Conservation (phyloP, 2,888 invertebrate species). For the Hydrotaea diabolus region DNA sequence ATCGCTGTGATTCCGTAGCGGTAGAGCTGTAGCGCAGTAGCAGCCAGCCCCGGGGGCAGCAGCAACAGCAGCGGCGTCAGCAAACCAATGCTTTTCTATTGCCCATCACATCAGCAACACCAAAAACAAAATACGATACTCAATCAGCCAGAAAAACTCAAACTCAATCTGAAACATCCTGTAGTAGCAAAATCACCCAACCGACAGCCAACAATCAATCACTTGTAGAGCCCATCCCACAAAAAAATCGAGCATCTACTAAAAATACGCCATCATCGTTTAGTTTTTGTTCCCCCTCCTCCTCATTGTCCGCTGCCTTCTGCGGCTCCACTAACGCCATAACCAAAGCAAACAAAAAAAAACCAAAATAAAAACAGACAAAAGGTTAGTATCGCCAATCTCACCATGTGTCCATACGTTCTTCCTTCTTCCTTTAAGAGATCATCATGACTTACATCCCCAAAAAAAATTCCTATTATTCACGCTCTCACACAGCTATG, state of each 20-base stretch:
- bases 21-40: not conserved
- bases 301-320: not conserved
- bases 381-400: constrained; percentile 56
- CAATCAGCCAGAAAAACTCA: not conserved
- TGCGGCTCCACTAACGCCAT: constrained; percentile 32
- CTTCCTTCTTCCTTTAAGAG: constrained; percentile 23
- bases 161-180: constrained; percentile 9
- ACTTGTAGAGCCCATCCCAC: constrained; percentile 23
- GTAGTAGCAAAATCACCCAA: constrained; percentile 19
- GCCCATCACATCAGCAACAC: not conserved
- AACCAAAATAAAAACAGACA: constrained; percentile 17
- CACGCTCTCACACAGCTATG: constrained; percentile 83
- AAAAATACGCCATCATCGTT: constrained; percentile 4
- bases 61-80: constrained; percentile 1
- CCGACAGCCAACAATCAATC: not conserved
- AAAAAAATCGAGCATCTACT: not conserved
- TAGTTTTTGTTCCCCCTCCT: not conserved
- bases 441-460: constrained; percentile 75
- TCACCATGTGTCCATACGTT: not conserved
- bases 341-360: not conserved
- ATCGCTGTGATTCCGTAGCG: not conserved
- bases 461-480: constrained; percentile 72
- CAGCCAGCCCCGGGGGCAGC: constrained; percentile 5
- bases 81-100: constrained; percentile 29
- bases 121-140: not conserved